Evolutionary conservation across 2,797 vertebrate genomes (phyloP).

Genomic region (Peromyscus eremicus): DNA sequence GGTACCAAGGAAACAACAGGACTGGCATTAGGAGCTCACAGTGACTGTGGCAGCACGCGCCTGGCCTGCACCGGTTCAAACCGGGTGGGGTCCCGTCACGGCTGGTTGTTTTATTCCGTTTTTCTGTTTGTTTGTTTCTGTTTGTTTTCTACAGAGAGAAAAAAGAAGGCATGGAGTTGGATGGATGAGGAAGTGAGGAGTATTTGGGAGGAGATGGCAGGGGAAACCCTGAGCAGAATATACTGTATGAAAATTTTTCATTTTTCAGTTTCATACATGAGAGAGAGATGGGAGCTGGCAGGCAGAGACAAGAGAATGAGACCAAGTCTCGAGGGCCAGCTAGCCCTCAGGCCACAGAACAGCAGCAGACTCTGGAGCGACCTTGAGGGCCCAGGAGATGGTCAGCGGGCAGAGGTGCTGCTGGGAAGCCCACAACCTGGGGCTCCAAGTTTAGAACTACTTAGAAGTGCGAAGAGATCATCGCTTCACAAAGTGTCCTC

Average conservation of each 20-base stretch:
- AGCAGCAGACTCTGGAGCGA: not conserved
- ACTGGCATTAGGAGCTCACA: not conserved
- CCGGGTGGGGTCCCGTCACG: not conserved
- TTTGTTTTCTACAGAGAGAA: not conserved
- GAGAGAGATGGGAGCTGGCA: not conserved
- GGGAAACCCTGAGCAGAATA: not conserved
- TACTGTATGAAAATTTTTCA: not conserved
- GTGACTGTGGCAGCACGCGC: not conserved
- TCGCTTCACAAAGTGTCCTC: not conserved
- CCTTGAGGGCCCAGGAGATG: not conserved
- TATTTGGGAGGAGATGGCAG: not conserved
- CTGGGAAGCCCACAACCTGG: not conserved
- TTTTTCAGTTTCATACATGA: not conserved
- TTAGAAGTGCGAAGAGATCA: not conserved
- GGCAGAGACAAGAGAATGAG: not conserved
- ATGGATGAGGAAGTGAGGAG: not conserved
- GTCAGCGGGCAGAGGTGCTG: too few species aligned
- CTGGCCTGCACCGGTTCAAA: too few species aligned
- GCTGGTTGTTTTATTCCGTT: not conserved
- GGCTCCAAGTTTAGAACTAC: too few species aligned
- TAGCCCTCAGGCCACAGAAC: not conserved
- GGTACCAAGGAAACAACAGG: not conserved
- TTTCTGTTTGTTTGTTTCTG: not conserved
- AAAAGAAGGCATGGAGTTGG: not conserved
- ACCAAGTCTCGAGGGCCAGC: not conserved